Evolutionary conservation across 2,888 invertebrate genomes (phyloP), one percentile per base, ranked within the genome.

Genomic region (Drosophila recens): DNA sequence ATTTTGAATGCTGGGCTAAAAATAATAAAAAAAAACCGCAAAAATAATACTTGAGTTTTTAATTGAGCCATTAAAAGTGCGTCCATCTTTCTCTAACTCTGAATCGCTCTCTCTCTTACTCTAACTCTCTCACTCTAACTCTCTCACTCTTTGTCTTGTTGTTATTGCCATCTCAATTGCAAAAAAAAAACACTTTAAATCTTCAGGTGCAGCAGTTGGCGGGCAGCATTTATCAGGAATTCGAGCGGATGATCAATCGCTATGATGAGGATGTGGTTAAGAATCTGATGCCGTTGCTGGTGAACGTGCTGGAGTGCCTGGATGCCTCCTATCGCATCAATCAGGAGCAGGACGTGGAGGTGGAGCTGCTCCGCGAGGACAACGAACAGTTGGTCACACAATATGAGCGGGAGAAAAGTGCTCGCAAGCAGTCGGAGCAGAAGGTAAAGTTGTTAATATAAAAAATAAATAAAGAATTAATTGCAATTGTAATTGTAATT

Each of bases 231-330:
- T 99, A 99, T 93, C 98, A 98, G 91, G 99, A 99, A 94, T 98
- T 99, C 91, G 99, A 99, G 93, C 95, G 97, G 73, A 99, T 99
- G 98, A 99, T 99, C 86, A 96, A 97, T 61, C 96, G 97, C 85
- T 99, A 99, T 90, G 99, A 99, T 91, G 98, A 99, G 93, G 98
- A 99, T 93, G 99, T 98, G 53, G 98, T 99, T 6, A 98, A 99
- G 94, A 96, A 98, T 80, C 93, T 99, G 79, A 99, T 99, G 99
- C 99, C 99, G 5, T 93, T 99, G 74, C 95, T 99, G 89, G 99
- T 99, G 86, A 99, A 98, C 93, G 98, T 99, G 77, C 94, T 99
- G 79, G 99, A 99, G 94, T 97, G 97, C 92, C 94, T 99, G 87
- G 99, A 99, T 93, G 95, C 98, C 62, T 97, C 99, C 0, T 98